Evolutionary conservation across 2,888 invertebrate species (phyloP).

Genomic region (Dasysyrphus tricinctus): DNA sequence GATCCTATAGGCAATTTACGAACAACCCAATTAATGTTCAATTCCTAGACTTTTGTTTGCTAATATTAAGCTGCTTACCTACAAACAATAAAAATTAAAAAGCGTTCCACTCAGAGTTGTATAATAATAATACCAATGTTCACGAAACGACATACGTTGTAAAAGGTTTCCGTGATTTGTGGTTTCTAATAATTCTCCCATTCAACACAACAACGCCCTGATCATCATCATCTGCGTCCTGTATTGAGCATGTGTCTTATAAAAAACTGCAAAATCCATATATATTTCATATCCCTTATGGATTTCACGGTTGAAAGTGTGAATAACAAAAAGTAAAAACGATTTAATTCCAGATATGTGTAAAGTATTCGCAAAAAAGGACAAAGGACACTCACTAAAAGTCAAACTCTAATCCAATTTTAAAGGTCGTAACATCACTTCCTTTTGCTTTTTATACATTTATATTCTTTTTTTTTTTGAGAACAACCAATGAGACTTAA

Average conservation of each 20-base stretch:
- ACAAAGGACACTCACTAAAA: conserved; percentile 76
- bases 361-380: conserved; percentile 54
- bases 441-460: conserved; percentile 35
- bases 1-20: background rate
- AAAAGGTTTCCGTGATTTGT: conserved; percentile 76
- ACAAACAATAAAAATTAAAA: background rate
- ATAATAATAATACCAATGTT: conserved; percentile 16
- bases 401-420: conserved; percentile 80
- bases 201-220: conserved; percentile 38
- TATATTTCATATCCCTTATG: conserved; percentile 66
- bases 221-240: conserved; percentile 49
- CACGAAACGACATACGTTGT: conserved; percentile 32
- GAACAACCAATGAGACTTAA: conserved; percentile 72
- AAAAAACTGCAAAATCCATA: conserved; percentile 68
- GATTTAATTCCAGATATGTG: conserved; percentile 54
- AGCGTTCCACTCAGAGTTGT: conserved; percentile 35
- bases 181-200: conserved; percentile 73
- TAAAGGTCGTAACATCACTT: conserved; percentile 78
- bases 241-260: conserved; percentile 54
- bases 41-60: conserved; percentile 14
- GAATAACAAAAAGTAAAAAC: conserved; percentile 59
- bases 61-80: conserved; percentile 9
- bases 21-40: conserved; percentile 22
- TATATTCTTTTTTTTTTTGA: conserved; percentile 29
- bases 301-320: conserved; percentile 71